Percentiles rank a stretch among this genome's conserved stretches.
Evolutionary conservation across 2,888 invertebrate genomes (phyloP).

Genomic region (Apeira syringaria): DNA sequence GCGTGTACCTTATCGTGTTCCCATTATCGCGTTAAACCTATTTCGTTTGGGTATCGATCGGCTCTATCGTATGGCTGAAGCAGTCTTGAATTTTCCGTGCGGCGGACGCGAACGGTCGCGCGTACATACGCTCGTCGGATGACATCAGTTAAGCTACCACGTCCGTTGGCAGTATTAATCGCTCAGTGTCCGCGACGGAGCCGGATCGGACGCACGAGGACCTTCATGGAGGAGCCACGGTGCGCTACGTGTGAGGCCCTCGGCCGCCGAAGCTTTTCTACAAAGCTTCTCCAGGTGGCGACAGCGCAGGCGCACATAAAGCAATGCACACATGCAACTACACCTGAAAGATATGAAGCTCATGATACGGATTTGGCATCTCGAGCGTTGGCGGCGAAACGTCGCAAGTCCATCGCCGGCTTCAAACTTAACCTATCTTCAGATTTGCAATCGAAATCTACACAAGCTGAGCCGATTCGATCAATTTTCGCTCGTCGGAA

Average conservation of each 20-base stretch:
- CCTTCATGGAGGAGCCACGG: constrained; percentile 75
- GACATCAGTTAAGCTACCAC: constrained; percentile 81
- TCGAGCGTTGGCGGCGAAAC: constrained; percentile 73
- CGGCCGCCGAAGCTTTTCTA: constrained; percentile 69
- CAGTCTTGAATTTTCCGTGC: constrained; percentile 68
- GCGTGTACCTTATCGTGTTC: constrained; percentile 79
- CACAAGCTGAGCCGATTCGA: constrained; percentile 54
- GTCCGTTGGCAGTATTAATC: constrained; percentile 75
- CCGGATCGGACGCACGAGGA: constrained; percentile 76
- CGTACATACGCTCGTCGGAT: constrained; percentile 71
- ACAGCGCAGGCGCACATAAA: constrained; percentile 78
- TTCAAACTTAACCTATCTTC: constrained; percentile 66
- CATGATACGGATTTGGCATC: constrained; percentile 68
- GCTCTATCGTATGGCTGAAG: constrained; percentile 52
- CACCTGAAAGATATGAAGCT: constrained; percentile 49
- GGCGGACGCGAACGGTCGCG: constrained; percentile 67
- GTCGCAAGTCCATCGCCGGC: constrained; percentile 74
- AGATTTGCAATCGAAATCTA: constrained; percentile 56
- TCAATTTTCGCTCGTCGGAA: constrained; percentile 69
- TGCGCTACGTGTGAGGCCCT: constrained; percentile 78
- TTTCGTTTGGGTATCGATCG: constrained; percentile 75
- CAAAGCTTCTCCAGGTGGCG: constrained; percentile 76
- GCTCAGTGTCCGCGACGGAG: constrained; percentile 78
- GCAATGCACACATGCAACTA: constrained; percentile 60
- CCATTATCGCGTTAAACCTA: constrained; percentile 80